Evolutionary conservation across 1,140 invertebrate genomes (phyloP).

Genomic region (Drosophila kikkawai): DNA sequence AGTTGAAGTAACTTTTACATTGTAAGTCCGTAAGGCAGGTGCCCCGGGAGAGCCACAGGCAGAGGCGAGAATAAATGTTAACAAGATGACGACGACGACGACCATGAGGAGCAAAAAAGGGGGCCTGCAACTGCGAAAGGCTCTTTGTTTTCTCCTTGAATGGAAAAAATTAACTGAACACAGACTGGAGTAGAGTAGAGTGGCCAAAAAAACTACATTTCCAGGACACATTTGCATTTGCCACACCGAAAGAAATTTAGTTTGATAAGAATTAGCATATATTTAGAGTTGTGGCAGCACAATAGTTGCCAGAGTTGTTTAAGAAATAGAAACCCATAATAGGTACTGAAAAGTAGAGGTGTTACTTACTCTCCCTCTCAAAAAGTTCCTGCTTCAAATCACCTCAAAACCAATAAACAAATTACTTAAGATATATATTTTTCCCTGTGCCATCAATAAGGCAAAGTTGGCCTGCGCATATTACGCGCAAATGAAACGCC

Average conservation of each 20-base stretch:
- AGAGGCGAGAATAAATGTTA: constrained; percentile 74
- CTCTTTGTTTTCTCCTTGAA: constrained; percentile 44
- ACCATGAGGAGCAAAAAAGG: constrained; percentile 13
- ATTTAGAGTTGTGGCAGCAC: neutral
- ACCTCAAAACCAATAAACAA: neutral
- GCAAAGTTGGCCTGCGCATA: constrained; percentile 50
- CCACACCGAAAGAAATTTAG: constrained; percentile 2
- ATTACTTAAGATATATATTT: constrained; percentile 31
- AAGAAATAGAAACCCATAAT: neutral
- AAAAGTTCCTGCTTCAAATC: neutral
- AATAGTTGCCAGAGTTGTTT: too few relatives aligned
- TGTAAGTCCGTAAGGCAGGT: constrained; percentile 53
- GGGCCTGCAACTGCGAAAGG: constrained; percentile 8
- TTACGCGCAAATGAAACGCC: constrained; percentile 59
- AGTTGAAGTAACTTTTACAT: constrained; percentile 68
- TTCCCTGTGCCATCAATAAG: constrained; percentile 52
- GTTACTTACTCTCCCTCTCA: neutral
- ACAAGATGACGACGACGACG: constrained; percentile 57
- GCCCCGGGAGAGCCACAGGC: constrained; percentile 18
- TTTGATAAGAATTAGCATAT: neutral
- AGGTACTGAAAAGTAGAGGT: too few relatives aligned
- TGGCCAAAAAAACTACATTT: constrained; percentile 4
- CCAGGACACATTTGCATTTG: constrained; percentile 6
- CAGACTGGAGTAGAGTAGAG: neutral
- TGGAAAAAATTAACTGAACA: constrained; percentile 46